Evolutionary conservation across 2,888 invertebrate species (phyloP).

Genomic region (Leptinotarsa haldemani): DNA sequence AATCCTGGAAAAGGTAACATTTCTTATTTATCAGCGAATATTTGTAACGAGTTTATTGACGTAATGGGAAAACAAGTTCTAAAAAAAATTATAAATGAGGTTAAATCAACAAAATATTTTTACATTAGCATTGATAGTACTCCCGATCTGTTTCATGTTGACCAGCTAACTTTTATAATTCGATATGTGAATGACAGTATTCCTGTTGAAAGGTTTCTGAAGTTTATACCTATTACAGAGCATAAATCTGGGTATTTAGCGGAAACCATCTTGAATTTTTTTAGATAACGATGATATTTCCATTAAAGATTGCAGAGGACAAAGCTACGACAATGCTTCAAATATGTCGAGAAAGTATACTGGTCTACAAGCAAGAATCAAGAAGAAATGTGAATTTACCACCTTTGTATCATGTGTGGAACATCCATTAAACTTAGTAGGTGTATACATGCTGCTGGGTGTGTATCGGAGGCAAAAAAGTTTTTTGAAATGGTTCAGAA

Average conservation of each 20-base stretch:
- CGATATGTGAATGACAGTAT: not conserved
- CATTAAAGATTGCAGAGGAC: conserved; percentile 31
- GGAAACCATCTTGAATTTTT: conserved; percentile 37
- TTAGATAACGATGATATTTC: conserved; percentile 46
- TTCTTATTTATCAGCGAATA: too few species aligned
- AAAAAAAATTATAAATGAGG: not conserved
- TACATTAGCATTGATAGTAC: not conserved
- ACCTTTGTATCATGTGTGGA: not conserved
- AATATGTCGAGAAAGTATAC: conserved; percentile 55
- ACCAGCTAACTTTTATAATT: too few species aligned
- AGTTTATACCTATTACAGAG: not conserved
- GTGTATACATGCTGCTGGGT: too few species aligned
- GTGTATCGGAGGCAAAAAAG: too few species aligned
- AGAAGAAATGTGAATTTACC: conserved; percentile 20
- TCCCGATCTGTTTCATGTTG: too few species aligned
- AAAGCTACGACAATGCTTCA: conserved; percentile 54
- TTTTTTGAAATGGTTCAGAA: too few species aligned
- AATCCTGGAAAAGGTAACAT: too few species aligned
- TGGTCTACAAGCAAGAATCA: conserved; percentile 53
- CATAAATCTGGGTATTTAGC: conserved; percentile 14
- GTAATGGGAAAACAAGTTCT: not conserved
- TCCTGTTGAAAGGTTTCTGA: not conserved
- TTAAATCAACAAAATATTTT: not conserved
- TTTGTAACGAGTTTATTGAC: too few species aligned
- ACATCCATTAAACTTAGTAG: too few species aligned